Evolutionary conservation across 2,797 vertebrate species (phyloP).

Genomic region (Pangasius mekongensis): DNA sequence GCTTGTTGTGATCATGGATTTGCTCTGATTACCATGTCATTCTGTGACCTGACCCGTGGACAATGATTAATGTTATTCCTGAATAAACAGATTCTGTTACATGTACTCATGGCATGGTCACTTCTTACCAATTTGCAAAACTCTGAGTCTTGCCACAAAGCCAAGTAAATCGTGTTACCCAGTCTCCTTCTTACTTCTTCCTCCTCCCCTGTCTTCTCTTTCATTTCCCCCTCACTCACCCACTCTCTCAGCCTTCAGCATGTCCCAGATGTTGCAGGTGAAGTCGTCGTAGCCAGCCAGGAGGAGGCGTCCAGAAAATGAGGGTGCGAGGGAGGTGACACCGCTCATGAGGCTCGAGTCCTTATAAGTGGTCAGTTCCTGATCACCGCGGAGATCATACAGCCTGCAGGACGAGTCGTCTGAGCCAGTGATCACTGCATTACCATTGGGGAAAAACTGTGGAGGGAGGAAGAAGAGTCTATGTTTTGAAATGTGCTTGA

Average conservation of each 20-base stretch:
- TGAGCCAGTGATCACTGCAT: slow-evolving; percentile 93
- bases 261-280: slow-evolving; percentile 98
- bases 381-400: slow-evolving; percentile 92
- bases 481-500: background rate
- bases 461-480: background rate
- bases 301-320: slow-evolving; percentile 88
- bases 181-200: background rate
- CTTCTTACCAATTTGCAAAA: background rate
- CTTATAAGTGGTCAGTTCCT: slow-evolving; percentile 92
- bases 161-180: background rate
- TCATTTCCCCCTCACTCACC: slow-evolving; percentile 77
- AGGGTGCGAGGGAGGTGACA: slow-evolving; percentile 93
- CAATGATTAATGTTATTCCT: background rate
- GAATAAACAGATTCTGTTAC: background rate
- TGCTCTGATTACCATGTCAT: background rate
- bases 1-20: background rate
- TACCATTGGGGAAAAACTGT: slow-evolving; percentile 96
- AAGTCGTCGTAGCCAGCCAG: slow-evolving; percentile 96
- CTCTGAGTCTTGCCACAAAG: background rate
- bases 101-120: background rate
- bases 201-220: background rate
- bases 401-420: slow-evolving; percentile 93
- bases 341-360: slow-evolving; percentile 93
- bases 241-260: slow-evolving; percentile 89
- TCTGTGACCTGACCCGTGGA: background rate